Evolutionary conservation across 37 sponge, comb jelly and placozoan species (phyloP).

Genomic region (Hexactinellida sp.): DNA sequence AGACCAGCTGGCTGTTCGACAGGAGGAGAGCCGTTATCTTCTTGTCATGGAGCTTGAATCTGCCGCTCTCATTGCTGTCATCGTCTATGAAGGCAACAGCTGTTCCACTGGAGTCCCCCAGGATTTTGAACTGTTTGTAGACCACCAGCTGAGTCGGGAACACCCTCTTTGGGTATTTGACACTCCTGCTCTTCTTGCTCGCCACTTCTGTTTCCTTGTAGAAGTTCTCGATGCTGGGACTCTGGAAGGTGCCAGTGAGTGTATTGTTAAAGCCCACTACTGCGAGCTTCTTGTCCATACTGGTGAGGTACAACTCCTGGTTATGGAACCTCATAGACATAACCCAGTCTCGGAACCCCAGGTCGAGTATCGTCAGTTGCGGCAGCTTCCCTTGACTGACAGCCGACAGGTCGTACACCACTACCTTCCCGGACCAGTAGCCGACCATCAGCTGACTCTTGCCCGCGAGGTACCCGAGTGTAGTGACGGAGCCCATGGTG

Average conservation of each 20-base stretch:
- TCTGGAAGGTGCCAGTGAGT: not conserved
- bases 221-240: not conserved
- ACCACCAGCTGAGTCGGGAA: not conserved
- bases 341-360: not conserved
- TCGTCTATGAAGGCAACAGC: not conserved
- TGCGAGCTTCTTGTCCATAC: constrained; percentile 10
- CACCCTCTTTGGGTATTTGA: not conserved
- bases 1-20: not conserved
- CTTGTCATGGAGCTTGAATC: constrained; percentile 7
- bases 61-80: not conserved
- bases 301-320: not conserved
- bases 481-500: not conserved
- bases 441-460: constrained; percentile 9
- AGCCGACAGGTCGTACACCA: not conserved
- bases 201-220: not conserved
- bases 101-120: not conserved
- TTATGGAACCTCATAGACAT: not conserved
- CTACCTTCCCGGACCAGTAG: not conserved
- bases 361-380: not conserved
- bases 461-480: not conserved
- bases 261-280: not conserved
- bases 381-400: not conserved
- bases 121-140: not conserved
- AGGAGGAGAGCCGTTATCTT: not conserved
- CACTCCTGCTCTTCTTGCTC: not conserved